Evolutionary conservation across 2,797 vertebrate species (phyloP), one percentile per base, ranked within the genome.

Genomic region (Kryptopterus vitreolus): DNA sequence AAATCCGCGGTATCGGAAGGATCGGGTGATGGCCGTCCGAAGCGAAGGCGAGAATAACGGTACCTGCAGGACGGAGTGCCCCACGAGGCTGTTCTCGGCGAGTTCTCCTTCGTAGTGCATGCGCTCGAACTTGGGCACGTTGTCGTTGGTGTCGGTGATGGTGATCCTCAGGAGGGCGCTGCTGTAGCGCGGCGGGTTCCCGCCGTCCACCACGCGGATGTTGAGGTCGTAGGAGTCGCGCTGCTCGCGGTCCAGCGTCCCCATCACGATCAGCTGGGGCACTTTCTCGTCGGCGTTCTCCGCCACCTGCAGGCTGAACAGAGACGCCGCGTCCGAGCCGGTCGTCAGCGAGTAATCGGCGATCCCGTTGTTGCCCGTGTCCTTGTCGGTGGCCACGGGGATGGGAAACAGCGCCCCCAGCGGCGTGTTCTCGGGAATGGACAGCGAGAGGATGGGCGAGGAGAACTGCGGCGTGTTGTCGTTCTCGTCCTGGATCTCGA

Each of bases 391-490:
- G 20, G 98, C 98, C 88, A 96, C 84, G 0, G 96, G 95, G 87
- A 99, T 97, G 78, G 96, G 82, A 87, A 98, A 98, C 80, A 96
- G 95, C 0, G 94, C 87, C 71, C 97, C 97, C 0, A 96, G 89
- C 48, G 95, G 95, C 1, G 96, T 99, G 89, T 99, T 98, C 86
- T 99, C 97, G 0, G 97, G 97, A 86, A 99, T 99, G 81, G 96
- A 93, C 77, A 99, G 88, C 0, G 94, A 94, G 81, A 99, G 94
- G 82, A 99, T 96, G 0, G 98, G 97, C 0, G 96, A 97, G 82
- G 95, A 89, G 48, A 99, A 99, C 91, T 98, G 98, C 0, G 98
- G 98, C 0, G 97, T 98, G 92, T 99, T 99, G 92, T 99, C 98
- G 0, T 99, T 99, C 87, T 98, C 95, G 86, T 99, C 98, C 57